Conservation (phyloP, 2,888 invertebrate genomes). For the Myopa testacea region DNA sequence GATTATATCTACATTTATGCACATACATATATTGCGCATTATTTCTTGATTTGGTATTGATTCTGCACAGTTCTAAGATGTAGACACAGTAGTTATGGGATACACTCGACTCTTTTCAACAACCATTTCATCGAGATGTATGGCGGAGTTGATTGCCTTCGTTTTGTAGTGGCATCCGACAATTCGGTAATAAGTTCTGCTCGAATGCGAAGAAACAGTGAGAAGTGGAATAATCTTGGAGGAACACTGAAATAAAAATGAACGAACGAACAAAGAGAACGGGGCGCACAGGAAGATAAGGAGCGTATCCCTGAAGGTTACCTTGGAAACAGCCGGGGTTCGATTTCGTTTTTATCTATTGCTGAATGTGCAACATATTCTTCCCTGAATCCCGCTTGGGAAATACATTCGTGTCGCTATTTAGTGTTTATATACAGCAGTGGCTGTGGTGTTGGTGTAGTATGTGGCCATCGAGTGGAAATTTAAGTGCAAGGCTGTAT, state of each 20-base stretch:
- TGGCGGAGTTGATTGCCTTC: too few species aligned
- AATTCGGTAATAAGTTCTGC: too few species aligned
- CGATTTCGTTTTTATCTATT: background rate
- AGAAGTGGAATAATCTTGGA: background rate
- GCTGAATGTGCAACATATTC: background rate
- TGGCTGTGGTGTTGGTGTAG: background rate
- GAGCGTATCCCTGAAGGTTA: slow-evolving; percentile 9
- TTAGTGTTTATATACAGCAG: background rate
- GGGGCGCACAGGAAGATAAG: background rate
- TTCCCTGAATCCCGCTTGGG: background rate
- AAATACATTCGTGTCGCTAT: background rate
- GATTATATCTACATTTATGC: too few species aligned
- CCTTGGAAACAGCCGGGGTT: slow-evolving; percentile 11
- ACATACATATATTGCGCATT: background rate
- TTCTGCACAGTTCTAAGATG: too few species aligned
- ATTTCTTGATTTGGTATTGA: too few species aligned
- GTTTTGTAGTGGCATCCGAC: too few species aligned
- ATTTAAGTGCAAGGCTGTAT: background rate
- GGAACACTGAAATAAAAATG: background rate
- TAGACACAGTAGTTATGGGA: too few species aligned
- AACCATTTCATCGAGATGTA: too few species aligned
- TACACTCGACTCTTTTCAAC: too few species aligned
- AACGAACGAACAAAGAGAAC: background rate
- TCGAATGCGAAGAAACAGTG: background rate
- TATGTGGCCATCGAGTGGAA: background rate